Base-by-base conservation (phyloP, 2,797 vertebrate species). In the Aldrovandia affinis region DNA sequence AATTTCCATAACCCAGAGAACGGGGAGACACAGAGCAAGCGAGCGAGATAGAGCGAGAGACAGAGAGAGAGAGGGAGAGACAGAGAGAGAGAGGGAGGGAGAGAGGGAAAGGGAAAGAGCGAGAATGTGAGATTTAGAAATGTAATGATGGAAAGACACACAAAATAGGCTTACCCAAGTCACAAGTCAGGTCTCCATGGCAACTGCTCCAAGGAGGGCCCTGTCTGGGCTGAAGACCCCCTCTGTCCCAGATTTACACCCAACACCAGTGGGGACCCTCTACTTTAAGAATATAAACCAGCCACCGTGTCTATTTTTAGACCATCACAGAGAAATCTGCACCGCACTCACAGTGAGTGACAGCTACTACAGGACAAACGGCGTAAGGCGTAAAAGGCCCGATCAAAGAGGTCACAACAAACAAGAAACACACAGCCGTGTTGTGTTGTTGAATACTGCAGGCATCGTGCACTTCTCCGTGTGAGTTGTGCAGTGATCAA, bases 111-210 rank as follows among this genome's bases (percentile, higher is more conserved):
- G 55, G n/a, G 84, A 36, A 44, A 52, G 25, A 33, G 57, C 22
- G 81, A 81, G 83, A 79, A 65, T 47, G 83, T 81, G 81, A 81
- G 73, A 80, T 84, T 84, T 80, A 57, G 39, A 82, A 78, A 78
- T 82, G 47, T 54, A 65, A 61, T 47, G 78, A 84, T 59, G 65
- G 78, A 33, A 80, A 81, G 36, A 83, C 70, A 44, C 39, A 84
- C 83, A 81, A 73, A 70, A 90, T 91, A 90, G 87, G 89, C 89
- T 93, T 88, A 88, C 73, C 91, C 89, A 91, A 93, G 88, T 91
- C 92, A 89, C 81, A 86, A 86, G 89, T 81, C 82, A 77, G 82
- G 93, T 96, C 92, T 91, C 95, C 94, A 95, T 95, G 93, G 95
- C 93, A 95, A 96, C 94, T 88, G 25, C 82, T 86, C 78, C 80